Percentiles rank a stretch among this genome's conserved stretches.
phyloP scores from a whole-genome alignment of 2,797 vertebrate genomes.

The Psittacula echo region DNA sequence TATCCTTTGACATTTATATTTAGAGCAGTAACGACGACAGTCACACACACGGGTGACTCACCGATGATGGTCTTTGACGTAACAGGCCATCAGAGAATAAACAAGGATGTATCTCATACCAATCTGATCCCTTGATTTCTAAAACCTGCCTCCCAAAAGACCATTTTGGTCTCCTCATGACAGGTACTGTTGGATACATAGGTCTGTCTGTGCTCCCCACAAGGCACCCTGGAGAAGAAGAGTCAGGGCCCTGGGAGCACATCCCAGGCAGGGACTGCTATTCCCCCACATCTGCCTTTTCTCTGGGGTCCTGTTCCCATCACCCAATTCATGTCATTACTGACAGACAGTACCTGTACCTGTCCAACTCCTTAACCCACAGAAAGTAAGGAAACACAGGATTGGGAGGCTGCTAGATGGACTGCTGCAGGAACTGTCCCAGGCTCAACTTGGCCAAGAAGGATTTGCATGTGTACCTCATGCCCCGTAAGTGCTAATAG shows the following conservation, averaged over 20 bases:
- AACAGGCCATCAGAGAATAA: background rate
- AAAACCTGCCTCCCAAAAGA: background rate
- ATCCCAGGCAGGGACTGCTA: background rate
- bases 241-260: background rate
- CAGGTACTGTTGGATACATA: rapidly evolving
- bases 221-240: background rate
- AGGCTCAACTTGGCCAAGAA: rapidly evolving
- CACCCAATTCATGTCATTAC: background rate
- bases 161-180: background rate
- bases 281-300: background rate
- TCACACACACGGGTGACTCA: slow-evolving; percentile 21
- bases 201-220: background rate
- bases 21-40: background rate
- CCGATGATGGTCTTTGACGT: background rate
- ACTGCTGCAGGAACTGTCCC: background rate
- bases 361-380: rapidly evolving
- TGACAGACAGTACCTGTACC: background rate
- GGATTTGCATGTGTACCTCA: rapidly evolving
- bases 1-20: slow-evolving; percentile 27
- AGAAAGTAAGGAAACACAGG: background rate
- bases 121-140: background rate
- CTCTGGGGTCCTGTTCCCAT: background rate
- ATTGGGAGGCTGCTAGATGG: background rate
- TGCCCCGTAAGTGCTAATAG: background rate
- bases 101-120: background rate